Conservation (phyloP, 2,113 vertebrate species). For the Cinclus mexicanus region DNA sequence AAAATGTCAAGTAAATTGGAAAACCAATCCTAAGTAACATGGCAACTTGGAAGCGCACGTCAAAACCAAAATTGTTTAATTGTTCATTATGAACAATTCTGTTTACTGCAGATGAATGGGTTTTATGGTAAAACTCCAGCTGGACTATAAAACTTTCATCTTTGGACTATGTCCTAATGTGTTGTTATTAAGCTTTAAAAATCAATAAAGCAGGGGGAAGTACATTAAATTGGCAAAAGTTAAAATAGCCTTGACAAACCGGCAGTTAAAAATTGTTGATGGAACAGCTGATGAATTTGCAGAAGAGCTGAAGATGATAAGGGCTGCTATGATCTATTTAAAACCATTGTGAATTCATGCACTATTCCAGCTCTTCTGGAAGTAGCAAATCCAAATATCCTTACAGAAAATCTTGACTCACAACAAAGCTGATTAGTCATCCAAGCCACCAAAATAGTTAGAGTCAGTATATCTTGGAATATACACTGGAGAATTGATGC, state of each 20-base stretch:
- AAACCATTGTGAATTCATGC: constrained; percentile 3
- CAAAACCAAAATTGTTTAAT: not conserved
- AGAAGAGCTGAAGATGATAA: not conserved
- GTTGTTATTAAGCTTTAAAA: not conserved
- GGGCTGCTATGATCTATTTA: constrained; percentile 5
- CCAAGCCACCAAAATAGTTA: constrained; percentile 18
- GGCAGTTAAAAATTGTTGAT: not conserved
- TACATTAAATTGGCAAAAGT: not conserved
- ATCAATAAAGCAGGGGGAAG: not conserved
- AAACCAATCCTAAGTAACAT: not conserved
- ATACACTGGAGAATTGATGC: not conserved
- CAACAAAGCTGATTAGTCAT: constrained; percentile 47
- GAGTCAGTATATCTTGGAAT: constrained; percentile 11
- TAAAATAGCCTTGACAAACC: not conserved
- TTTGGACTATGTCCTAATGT: not conserved
- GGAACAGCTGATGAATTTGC: not conserved
- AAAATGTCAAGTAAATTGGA: not conserved
- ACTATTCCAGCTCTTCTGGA: not conserved
- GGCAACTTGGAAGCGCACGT: not conserved
- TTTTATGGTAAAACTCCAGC: constrained; percentile 9
- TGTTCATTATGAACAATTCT: not conserved
- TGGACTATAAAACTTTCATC: not conserved
- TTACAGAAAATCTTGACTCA: constrained; percentile 16
- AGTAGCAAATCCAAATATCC: constrained; percentile 14
- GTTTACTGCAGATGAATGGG: not conserved